phyloP scores from a whole-genome alignment of 1,140 invertebrate species.

The Anagrus nilaparvatae region DNA sequence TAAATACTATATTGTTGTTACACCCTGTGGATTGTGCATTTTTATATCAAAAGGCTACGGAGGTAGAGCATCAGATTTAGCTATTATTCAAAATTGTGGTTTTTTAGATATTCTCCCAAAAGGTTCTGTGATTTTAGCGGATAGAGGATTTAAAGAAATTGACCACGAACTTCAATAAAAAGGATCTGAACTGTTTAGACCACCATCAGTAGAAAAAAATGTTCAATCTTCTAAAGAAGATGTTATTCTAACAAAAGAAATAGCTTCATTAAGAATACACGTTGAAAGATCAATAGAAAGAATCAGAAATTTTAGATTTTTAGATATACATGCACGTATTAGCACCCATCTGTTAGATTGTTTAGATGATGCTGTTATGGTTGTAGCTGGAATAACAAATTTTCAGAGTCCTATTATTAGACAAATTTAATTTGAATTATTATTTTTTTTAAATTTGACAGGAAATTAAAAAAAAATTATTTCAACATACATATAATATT shows the following conservation, averaged over 20 bases:
- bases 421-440: constrained; percentile 1
- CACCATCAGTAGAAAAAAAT: constrained; percentile 25
- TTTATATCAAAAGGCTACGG: constrained; percentile 33
- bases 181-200: constrained; percentile 26
- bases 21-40: constrained; percentile 34
- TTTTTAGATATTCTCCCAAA: constrained; percentile 23
- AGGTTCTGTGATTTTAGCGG: constrained; percentile 30
- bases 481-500: constrained; percentile 3
- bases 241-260: constrained; percentile 27
- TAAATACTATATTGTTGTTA: constrained; percentile 35
- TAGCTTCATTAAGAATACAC: constrained; percentile 33
- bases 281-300: constrained; percentile 31
- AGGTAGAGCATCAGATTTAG: constrained; percentile 29
- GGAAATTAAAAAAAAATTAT: neutral
- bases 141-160: constrained; percentile 32
- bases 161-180: constrained; percentile 16
- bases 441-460: constrained; percentile 1
- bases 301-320: constrained; percentile 28
- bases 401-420: constrained; percentile 24
- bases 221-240: constrained; percentile 22
- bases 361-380: constrained; percentile 23
- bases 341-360: constrained; percentile 19
- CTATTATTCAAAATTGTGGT: no score
- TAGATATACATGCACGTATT: constrained; percentile 27
- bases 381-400: constrained; percentile 26